Evolutionary conservation across 2,113 vertebrate genomes (phyloP).

Genomic region (Mustelus asterias): DNA sequence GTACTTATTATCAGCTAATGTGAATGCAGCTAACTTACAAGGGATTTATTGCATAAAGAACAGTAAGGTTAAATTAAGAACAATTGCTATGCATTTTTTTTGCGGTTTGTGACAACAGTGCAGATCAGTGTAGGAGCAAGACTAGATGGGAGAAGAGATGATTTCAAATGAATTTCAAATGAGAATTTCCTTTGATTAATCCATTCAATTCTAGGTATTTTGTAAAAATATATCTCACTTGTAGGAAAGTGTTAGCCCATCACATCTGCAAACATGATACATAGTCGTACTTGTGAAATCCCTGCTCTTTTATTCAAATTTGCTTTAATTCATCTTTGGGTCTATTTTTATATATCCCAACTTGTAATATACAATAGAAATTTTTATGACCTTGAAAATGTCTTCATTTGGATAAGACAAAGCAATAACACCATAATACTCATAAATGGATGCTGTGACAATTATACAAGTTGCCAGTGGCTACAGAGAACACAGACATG

Average conservation of each 20-base stretch:
- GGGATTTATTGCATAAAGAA: neutral
- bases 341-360: neutral
- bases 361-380: neutral
- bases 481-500: neutral
- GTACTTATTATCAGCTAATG: neutral
- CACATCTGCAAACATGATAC: neutral
- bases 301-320: neutral
- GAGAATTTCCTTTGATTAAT: neutral
- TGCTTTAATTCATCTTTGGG: neutral
- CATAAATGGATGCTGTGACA: neutral
- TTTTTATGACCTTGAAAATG: neutral
- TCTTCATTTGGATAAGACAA: neutral
- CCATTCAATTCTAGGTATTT: neutral
- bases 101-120: neutral
- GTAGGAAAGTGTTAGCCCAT: neutral
- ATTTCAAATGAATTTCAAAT: neutral
- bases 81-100: neutral
- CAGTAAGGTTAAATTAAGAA: neutral
- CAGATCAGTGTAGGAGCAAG: neutral
- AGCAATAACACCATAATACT: neutral
- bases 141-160: neutral
- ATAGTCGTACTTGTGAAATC: neutral
- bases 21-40: neutral
- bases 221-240: neutral
- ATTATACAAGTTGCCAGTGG: neutral